Conservation (phyloP, 1,140 invertebrate genomes). For the Phymorhynchus buccinoides region DNA sequence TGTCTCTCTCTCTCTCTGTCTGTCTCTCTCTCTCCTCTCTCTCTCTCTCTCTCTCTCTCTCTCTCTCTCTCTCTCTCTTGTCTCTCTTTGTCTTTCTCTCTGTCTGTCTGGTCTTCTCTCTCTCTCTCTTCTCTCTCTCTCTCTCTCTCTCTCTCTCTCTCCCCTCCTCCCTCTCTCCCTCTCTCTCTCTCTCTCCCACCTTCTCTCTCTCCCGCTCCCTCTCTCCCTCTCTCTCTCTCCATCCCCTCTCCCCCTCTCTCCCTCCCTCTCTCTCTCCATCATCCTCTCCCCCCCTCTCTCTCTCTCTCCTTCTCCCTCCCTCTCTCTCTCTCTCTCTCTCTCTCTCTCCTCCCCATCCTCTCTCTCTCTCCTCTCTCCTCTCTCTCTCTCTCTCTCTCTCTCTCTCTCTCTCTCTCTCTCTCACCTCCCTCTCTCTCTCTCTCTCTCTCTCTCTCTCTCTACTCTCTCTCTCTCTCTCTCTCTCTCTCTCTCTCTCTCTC, state of each 20-base stretch:
- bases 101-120: too few species aligned
- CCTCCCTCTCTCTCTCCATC: neutral
- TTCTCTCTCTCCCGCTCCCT: too few species aligned
- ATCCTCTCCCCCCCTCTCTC: neutral
- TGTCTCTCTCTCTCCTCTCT: too few species aligned
- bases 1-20: too few species aligned
- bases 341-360: neutral
- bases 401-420: neutral
- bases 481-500: neutral
- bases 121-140: too few species aligned
- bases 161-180: too few species aligned
- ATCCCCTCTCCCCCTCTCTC: neutral
- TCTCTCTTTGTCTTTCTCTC: too few species aligned
- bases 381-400: neutral
- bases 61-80: too few species aligned
- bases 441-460: neutral
- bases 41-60: too few species aligned
- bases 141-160: too few species aligned
- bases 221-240: too few species aligned
- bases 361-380: neutral
- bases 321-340: neutral
- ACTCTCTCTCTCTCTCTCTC: neutral
- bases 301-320: neutral
- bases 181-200: too few species aligned
- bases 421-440: neutral